A percentile compares a stretch with the other conserved stretches of the same genome.
Evolutionary conservation across 2,888 invertebrate species (phyloP).

Genomic region (Lagria hirta): DNA sequence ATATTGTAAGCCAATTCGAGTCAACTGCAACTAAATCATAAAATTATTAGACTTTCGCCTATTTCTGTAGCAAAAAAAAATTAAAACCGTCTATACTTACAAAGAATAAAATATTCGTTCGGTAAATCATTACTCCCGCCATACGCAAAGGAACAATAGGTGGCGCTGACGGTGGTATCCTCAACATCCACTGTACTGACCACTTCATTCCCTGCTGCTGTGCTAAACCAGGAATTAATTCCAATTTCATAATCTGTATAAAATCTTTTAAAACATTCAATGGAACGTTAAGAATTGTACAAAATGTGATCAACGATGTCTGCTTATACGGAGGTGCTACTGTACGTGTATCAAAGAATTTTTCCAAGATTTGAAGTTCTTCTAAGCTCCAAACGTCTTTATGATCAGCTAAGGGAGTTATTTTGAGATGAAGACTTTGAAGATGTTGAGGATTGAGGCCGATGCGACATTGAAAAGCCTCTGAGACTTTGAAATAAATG

Average conservation of each 20-base stretch:
- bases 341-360: slow-evolving; percentile 88
- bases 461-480: slow-evolving; percentile 83
- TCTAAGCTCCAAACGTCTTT: slow-evolving; percentile 86
- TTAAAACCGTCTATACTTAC: slow-evolving; percentile 59
- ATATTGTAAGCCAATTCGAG: slow-evolving; percentile 64
- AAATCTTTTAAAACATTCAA: slow-evolving; percentile 87
- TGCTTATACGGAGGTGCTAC: slow-evolving; percentile 90
- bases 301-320: slow-evolving; percentile 83
- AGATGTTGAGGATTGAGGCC: slow-evolving; percentile 84
- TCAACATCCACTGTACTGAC: slow-evolving; percentile 89
- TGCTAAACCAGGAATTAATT: slow-evolving; percentile 62
- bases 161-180: slow-evolving; percentile 85
- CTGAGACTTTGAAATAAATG: slow-evolving; percentile 82
- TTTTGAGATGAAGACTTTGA: slow-evolving; percentile 86
- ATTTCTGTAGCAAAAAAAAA: too few relatives aligned
- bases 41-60: too few relatives aligned
- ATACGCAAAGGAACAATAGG: slow-evolving; percentile 89
- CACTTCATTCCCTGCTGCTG: slow-evolving; percentile 74
- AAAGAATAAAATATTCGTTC: slow-evolving; percentile 89
- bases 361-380: slow-evolving; percentile 86
- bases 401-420: slow-evolving; percentile 76
- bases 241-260: slow-evolving; percentile 79
- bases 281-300: slow-evolving; percentile 81
- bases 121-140: slow-evolving; percentile 81
- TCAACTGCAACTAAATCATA: slow-evolving; percentile 68